Evolutionary conservation across 2,113 vertebrate species (phyloP).

Genomic region (Grammomys surdaster): DNA sequence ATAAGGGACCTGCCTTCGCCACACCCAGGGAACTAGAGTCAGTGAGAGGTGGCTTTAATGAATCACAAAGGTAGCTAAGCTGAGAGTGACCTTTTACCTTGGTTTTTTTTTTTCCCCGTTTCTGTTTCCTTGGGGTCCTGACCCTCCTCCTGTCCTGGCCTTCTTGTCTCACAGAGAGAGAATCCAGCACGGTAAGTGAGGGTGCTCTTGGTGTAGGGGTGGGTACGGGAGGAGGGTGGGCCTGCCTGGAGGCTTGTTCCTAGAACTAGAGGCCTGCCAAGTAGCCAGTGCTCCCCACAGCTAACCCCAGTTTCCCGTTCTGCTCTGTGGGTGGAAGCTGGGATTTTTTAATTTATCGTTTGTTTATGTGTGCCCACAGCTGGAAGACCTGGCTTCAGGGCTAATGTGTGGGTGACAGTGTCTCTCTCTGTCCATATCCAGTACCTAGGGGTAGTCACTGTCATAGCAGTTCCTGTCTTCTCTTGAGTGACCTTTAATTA

Average conservation of each 20-base stretch:
- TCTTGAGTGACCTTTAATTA: neutral
- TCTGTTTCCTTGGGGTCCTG: slow-evolving; percentile 34
- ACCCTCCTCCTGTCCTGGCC: slow-evolving; percentile 26
- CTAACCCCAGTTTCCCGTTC: neutral
- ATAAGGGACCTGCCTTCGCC: neutral
- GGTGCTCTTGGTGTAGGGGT: neutral
- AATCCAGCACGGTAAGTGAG: slow-evolving; percentile 96
- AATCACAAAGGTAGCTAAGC: neutral
- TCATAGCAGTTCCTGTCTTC: neutral
- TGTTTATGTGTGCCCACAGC: neutral
- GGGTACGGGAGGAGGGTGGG: neutral
- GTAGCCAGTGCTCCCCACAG: neutral
- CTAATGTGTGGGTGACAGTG: neutral
- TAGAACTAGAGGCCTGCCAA: neutral
- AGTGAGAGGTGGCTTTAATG: neutral
- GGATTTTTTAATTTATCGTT: neutral
- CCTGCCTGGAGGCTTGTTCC: neutral
- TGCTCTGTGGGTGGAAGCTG: too few species aligned
- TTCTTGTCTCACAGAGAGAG: slow-evolving; percentile 89
- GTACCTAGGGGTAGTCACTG: neutral
- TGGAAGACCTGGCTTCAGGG: neutral
- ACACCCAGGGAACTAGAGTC: neutral
- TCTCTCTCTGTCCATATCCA: neutral
- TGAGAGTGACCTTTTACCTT: slow-evolving; percentile 58
- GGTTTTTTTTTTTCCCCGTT: neutral